phyloP scores from a whole-genome alignment of 2,113 vertebrate genomes.

The Callipepla squamata region DNA sequence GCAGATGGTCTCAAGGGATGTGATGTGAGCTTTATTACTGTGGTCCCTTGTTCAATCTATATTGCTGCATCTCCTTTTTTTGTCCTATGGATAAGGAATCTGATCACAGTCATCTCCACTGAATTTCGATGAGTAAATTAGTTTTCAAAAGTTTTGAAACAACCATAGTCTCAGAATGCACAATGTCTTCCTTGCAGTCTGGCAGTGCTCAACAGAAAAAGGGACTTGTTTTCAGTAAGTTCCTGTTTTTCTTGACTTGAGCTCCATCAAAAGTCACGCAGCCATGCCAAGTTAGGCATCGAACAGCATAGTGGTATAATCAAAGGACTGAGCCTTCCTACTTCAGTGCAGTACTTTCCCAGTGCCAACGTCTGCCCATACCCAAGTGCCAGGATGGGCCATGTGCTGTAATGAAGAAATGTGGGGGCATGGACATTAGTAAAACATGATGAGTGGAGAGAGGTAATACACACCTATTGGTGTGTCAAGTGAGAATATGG shows the following conservation, averaged over 20 bases:
- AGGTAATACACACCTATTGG: neutral
- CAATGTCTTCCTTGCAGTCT: neutral
- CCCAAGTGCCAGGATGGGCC: neutral
- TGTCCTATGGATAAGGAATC: neutral
- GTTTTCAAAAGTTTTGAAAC: neutral
- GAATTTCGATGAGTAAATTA: neutral
- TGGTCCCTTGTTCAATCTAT: neutral
- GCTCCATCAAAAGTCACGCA: neutral
- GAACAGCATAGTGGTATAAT: neutral
- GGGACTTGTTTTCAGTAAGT: neutral
- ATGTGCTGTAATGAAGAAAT: neutral
- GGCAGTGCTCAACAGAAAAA: neutral
- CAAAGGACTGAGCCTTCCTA: neutral
- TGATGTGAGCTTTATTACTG: neutral
- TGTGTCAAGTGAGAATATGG: neutral
- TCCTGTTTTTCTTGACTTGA: neutral
- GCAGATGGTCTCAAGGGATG: neutral
- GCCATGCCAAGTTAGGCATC: neutral
- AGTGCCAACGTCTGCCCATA: neutral
- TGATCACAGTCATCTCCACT: neutral
- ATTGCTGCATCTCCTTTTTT: neutral
- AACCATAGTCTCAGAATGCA: rapidly evolving
- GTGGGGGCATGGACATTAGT: neutral
- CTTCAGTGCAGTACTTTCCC: neutral
- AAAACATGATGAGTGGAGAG: neutral